Evolutionary conservation across 2,113 vertebrate species (phyloP).

Genomic region (Pseudorasbora parva): DNA sequence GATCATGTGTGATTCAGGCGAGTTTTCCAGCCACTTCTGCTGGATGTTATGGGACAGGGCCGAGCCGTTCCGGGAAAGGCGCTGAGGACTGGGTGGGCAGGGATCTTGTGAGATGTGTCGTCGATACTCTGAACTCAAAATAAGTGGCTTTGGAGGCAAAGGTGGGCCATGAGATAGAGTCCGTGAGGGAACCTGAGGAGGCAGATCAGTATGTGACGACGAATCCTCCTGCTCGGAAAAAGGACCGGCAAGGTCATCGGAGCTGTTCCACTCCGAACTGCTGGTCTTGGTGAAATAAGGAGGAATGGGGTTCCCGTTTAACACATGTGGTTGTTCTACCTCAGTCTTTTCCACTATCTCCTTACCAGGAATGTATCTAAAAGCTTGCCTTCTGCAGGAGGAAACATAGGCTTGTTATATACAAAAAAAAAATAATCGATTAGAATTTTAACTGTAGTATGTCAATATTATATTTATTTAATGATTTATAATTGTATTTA

Average conservation of each 20-base stretch:
- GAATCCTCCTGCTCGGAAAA: conserved; percentile 71
- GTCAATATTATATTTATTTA: too few relatives aligned
- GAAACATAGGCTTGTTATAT: not conserved
- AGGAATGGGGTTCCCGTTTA: conserved; percentile 57
- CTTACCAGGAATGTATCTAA: conserved; percentile 66
- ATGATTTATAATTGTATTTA: too few relatives aligned
- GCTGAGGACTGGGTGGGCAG: conserved; percentile 7
- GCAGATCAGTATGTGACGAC: not conserved
- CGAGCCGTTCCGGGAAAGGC: not conserved
- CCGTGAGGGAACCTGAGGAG: not conserved
- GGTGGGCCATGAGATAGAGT: conserved; percentile 62
- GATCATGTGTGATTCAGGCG: conserved; percentile 60
- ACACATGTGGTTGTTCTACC: conserved; percentile 55
- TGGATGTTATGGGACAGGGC: conserved; percentile 37
- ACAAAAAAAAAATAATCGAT: too few relatives aligned
- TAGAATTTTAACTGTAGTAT: not conserved
- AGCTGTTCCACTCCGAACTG: conserved; percentile 78
- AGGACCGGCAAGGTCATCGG: conserved; percentile 70
- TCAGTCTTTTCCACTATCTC: conserved; percentile 58
- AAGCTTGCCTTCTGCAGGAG: conserved; percentile 62
- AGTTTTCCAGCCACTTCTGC: conserved; percentile 67
- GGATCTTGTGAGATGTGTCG: not conserved
- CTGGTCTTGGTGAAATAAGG: conserved; percentile 69
- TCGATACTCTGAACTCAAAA: conserved; percentile 48
- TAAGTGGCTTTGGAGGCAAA: conserved; percentile 84